These are phyloP conservation scores for Phylloscopus trochilus DNA, from an alignment of 2,113 vertebrate species.

Conservation along the genomic window DNA sequence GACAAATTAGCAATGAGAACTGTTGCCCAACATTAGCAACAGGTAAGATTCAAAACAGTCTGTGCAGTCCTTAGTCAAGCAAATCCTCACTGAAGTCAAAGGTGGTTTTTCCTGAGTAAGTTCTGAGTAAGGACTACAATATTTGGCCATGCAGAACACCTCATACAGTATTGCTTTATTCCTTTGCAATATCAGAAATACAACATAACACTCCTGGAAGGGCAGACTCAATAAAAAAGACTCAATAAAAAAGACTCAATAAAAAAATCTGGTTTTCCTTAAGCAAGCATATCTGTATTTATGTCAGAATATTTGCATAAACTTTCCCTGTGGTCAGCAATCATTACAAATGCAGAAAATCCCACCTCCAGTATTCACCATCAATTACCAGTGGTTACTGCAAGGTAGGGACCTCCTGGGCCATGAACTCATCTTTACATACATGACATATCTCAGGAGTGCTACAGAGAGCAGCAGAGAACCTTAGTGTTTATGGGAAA, in stretches of 20 bases:
- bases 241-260: too few species aligned
- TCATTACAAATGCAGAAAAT: not conserved
- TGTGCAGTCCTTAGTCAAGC: not conserved
- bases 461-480: not conserved
- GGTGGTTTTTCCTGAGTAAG: constrained; percentile 39
- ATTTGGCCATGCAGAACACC: not conserved
- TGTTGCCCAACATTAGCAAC: constrained; percentile 2
- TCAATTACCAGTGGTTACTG: not conserved
- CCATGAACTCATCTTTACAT: not conserved
- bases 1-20: constrained; percentile 7
- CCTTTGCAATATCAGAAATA: not conserved
- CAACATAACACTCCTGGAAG: not conserved
- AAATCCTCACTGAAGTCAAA: constrained; percentile 10
- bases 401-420: not conserved
- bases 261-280: not conserved
- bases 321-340: not conserved
- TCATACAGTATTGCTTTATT: not conserved
- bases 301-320: not conserved
- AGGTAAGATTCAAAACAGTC: not conserved
- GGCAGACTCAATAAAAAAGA: not conserved
- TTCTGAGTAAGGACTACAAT: not conserved
- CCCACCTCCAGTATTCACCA: not conserved
- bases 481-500: not conserved
- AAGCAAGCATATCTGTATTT: not conserved
- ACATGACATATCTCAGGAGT: not conserved